These are phyloP conservation scores for Pygoscelis antarcticus DNA, from an alignment of 2,113 vertebrate species.

Conservation along the genomic window DNA sequence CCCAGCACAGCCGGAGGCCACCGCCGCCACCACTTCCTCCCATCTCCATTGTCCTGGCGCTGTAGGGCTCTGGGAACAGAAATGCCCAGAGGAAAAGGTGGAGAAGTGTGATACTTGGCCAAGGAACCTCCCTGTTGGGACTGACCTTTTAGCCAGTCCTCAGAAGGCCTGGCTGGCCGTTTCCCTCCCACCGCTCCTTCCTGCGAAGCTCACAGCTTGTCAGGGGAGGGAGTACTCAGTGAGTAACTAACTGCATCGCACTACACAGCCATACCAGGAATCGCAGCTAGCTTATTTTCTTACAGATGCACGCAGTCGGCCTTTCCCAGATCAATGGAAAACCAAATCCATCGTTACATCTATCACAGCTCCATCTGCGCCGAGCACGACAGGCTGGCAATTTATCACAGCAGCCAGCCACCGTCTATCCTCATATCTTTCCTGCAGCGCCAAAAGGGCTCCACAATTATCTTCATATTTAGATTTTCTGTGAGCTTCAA, in stretches of 20 bases:
- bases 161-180: neutral
- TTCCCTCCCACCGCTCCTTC: neutral
- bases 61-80: neutral
- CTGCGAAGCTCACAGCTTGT: neutral
- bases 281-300: neutral
- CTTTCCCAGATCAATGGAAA: neutral
- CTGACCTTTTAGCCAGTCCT: neutral
- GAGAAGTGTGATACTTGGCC: fast-evolving
- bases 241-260: neutral
- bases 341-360: neutral
- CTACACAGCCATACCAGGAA: neutral
- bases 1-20: neutral
- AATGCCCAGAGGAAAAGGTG: neutral
- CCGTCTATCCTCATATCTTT: neutral
- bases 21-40: neutral
- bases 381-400: neutral
- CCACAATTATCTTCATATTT: neutral
- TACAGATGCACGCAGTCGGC: neutral
- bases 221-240: neutral
- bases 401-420: neutral
- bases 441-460: neutral
- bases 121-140: neutral
- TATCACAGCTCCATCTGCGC: neutral
- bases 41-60: neutral
- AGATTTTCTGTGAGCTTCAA: neutral